phyloP scores from a whole-genome alignment of 37 sponge, comb jelly and placozoan genomes.

The Agelas oroides region DNA sequence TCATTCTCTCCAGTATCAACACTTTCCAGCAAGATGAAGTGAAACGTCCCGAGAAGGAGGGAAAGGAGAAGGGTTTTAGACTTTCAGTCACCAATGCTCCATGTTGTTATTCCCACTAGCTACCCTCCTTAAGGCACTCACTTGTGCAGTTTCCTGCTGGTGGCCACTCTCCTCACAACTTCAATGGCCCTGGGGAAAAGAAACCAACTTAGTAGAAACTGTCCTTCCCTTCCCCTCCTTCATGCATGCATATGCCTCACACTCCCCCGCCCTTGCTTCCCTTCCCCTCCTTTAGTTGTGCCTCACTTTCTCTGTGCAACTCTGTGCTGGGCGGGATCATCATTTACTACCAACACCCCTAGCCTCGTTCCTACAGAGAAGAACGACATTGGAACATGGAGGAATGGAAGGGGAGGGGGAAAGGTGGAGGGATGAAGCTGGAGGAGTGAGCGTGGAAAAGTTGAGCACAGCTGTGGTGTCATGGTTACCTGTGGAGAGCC shows the following conservation, averaged over 20 bases:
- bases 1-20: conserved; percentile 29
- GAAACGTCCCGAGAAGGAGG: conserved; percentile 20
- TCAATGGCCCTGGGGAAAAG: conserved; percentile 41
- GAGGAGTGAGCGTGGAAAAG: too few species aligned
- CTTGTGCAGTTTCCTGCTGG: conserved; percentile 41
- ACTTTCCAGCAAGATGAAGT: conserved; percentile 40
- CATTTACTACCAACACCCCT: conserved; percentile 30
- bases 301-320: conserved; percentile 40
- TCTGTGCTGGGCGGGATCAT: conserved; percentile 14
- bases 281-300: too few species aligned
- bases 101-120: too few species aligned
- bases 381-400: too few species aligned
- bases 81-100: too few species aligned
- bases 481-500: neutral
- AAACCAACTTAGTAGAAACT: too few species aligned
- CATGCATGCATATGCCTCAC: too few species aligned
- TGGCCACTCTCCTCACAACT: conserved; percentile 44
- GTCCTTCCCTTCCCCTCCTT: too few species aligned
- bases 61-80: too few species aligned
- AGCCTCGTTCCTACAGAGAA: conserved; percentile 14
- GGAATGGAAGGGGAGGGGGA: neutral
- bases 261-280: too few species aligned
- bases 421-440: neutral
- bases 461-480: too few species aligned
- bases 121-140: too few species aligned